Percentiles rank a stretch among this genome's conserved stretches.
phyloP scores from a whole-genome alignment of 2,797 vertebrate species.

The Emys orbicularis region DNA sequence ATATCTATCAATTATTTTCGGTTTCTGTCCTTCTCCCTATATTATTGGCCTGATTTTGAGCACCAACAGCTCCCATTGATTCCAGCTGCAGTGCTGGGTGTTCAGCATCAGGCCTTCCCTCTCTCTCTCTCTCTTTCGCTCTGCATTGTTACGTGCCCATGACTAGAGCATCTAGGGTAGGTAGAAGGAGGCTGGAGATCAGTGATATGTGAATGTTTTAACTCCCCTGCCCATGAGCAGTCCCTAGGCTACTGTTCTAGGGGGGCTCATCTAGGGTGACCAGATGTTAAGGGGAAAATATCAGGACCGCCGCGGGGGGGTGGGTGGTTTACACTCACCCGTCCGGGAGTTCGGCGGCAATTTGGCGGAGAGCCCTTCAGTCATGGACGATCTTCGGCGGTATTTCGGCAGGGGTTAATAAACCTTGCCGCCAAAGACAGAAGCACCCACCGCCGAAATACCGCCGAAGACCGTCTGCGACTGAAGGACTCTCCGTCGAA shows the following conservation, averaged over 20 bases:
- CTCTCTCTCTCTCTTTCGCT: neutral
- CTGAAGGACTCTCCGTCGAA: too few species aligned
- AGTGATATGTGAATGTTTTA: neutral
- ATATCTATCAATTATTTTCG: neutral
- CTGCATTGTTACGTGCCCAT: neutral
- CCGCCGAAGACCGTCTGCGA: too few species aligned
- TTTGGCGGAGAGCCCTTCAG: too few species aligned
- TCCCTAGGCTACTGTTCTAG: neutral
- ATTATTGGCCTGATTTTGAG: neutral
- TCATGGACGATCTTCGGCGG: too few species aligned
- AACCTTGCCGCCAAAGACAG: too few species aligned
- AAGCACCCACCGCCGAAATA: too few species aligned
- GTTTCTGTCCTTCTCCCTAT: neutral
- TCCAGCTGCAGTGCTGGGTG: too few species aligned
- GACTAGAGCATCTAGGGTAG: neutral
- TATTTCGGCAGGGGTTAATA: too few species aligned
- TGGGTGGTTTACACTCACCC: too few species aligned
- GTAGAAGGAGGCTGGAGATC: neutral
- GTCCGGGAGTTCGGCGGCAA: too few species aligned
- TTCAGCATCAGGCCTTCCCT: neutral
- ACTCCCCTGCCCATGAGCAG: neutral
- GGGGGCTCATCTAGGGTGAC: neutral
- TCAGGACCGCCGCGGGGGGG: too few species aligned
- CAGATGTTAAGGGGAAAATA: too few species aligned
- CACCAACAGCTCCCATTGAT: neutral